These are phyloP conservation scores for Nephrotoma flavescens DNA, from an alignment of 2,888 invertebrate species.

Conservation along the genomic window DNA sequence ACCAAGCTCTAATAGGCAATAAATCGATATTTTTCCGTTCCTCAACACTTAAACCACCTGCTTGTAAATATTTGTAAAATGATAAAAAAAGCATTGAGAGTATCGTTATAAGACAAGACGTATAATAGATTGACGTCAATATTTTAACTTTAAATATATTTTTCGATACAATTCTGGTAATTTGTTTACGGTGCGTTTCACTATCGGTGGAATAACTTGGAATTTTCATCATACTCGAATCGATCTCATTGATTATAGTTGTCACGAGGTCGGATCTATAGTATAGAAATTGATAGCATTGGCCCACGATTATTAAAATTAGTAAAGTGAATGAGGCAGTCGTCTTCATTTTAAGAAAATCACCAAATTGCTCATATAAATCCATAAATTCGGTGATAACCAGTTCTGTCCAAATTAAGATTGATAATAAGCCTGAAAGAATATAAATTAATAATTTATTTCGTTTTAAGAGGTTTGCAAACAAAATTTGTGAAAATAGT, in stretches of 20 bases:
- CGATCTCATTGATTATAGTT: neutral
- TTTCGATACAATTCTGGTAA: neutral
- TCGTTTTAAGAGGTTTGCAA: too few species aligned
- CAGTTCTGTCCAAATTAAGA: neutral
- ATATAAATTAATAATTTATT: too few species aligned
- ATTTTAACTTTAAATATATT: neutral
- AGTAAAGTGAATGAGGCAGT: neutral
- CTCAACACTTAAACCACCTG: neutral
- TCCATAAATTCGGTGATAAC: neutral
- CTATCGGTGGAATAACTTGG: neutral
- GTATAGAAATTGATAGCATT: neutral
- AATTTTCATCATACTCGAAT: neutral
- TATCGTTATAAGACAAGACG: neutral
- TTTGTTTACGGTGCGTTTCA: neutral
- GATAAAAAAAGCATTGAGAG: neutral
- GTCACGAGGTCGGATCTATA: neutral
- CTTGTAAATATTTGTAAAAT: neutral
- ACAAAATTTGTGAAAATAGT: too few species aligned
- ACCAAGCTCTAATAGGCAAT: neutral
- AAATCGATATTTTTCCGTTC: neutral
- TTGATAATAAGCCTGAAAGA: neutral
- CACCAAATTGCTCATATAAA: neutral
- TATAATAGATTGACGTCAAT: neutral
- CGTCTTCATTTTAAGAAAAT: neutral
- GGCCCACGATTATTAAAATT: neutral